Conservation (phyloP, 2,113 vertebrate genomes). For the Proteles cristata region DNA sequence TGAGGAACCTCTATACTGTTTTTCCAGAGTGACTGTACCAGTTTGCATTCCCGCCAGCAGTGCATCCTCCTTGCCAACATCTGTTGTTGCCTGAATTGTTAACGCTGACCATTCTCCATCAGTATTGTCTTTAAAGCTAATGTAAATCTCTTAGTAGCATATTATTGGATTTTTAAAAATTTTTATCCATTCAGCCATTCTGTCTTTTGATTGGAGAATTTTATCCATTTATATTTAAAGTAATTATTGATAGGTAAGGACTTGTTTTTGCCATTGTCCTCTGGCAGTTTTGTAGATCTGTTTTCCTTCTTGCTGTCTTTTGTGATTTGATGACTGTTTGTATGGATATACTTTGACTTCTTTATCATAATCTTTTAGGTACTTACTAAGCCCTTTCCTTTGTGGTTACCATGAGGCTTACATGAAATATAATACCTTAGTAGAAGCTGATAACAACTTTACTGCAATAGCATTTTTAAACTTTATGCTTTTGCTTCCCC, state of each 20-base stretch:
- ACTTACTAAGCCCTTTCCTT: not conserved
- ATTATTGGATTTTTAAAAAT: not conserved
- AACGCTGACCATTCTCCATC: too few relatives aligned
- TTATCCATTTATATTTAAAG: not conserved
- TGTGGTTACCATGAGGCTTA: not conserved
- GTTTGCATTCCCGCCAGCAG: too few relatives aligned
- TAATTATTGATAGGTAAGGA: not conserved
- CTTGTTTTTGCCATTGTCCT: not conserved
- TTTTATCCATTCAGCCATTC: not conserved
- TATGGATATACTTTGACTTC: not conserved
- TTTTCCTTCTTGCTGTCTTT: not conserved
- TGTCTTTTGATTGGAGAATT: not conserved
- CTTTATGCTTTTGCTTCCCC: not conserved
- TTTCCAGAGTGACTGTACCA: too few relatives aligned
- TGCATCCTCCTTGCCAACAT: too few relatives aligned
- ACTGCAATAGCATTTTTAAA: not conserved
- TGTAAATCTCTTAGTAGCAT: not conserved
- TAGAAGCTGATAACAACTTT: not conserved
- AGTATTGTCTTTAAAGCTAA: not conserved
- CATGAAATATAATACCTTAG: not conserved
- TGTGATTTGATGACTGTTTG: not conserved
- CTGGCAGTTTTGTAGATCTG: not conserved
- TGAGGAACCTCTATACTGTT: too few relatives aligned
- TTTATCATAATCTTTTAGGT: not conserved
- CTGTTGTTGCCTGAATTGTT: too few relatives aligned